Base-by-base conservation (phyloP, 2,797 vertebrate genomes). In the Melopsittacus undulatus region DNA sequence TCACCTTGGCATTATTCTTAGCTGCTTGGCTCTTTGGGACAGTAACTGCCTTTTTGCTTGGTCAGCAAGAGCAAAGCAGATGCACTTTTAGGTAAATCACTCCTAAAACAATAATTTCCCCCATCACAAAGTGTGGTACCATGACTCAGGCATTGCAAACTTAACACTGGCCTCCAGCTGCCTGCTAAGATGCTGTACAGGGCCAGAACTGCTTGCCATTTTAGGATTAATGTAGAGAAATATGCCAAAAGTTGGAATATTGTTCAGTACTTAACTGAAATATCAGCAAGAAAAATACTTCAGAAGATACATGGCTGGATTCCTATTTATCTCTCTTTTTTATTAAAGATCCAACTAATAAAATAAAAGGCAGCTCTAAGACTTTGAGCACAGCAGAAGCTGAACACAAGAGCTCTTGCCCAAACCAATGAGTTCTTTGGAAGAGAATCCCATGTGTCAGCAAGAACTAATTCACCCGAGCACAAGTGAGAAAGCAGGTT, bases 311-410 rank as follows among this genome's bases (percentile, higher is more conserved):
- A 38, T 96, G 94, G 95, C 91, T 89, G 40, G 48, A 82, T 77
- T 95, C 95, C 96, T 91, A 90, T 94, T 96, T 90, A 30, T 91
- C 91, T 88, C 40, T 96, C 92, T 84, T 91, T 91, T 83, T 95
- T 96, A 96, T 96, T 96, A 94, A 92, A 94, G 89, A 45, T 2
- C 22, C 67, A 57, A 5, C 67, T 96, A 92, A 94, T 91, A 74
- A 84, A 94, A 90, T 92, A 67, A 96, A 87, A 95, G 62, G 70
- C 74, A 79, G 68, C 64, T 94, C 11, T 32, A 14, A 34, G 73
- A 10, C 48, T 75, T 43, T 2, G 23, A 30, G 59, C 68, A 19
- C 62, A 69, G 78, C 1, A n/a, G 72, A 54, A 88, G 49, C 83
- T 13, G 73, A 84, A 64, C 5, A 9, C 19, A 15, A 61, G 18